phyloP scores from a whole-genome alignment of 23 tunicate species.

The Oikopleura vanhoeffeni region DNA sequence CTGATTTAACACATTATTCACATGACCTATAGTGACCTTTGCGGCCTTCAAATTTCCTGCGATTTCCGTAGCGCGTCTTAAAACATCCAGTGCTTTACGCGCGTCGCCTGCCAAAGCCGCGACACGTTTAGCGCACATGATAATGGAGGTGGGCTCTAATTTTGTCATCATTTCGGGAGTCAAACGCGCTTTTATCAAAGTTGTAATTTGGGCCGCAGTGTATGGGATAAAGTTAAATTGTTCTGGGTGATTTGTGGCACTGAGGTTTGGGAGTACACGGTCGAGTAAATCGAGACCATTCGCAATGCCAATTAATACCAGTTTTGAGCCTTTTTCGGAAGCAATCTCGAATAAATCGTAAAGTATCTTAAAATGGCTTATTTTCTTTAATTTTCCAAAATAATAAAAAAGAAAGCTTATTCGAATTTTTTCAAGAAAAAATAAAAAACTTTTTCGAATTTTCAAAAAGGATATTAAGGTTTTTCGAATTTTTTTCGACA shows the following conservation, averaged over 20 bases:
- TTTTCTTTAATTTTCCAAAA: too few species aligned
- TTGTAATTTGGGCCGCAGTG: constrained; percentile 15
- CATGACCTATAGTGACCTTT: not conserved
- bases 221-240: not conserved
- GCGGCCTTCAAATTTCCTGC: not conserved
- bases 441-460: too few species aligned
- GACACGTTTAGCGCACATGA: constrained; percentile 73
- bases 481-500: too few species aligned
- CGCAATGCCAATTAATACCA: constrained; percentile 71
- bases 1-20: not conserved
- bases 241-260: not conserved
- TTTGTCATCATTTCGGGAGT: constrained; percentile 1
- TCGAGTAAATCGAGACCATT: constrained; percentile 84
- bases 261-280: constrained; percentile 61
- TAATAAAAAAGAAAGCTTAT: too few species aligned
- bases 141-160: constrained; percentile 52
- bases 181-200: constrained; percentile 3
- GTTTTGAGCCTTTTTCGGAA: constrained; percentile 23
- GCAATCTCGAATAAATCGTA: constrained; percentile 71
- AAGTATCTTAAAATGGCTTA: too few species aligned
- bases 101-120: constrained; percentile 83
- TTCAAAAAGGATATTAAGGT: too few species aligned
- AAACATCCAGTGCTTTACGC: constrained; percentile 64
- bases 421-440: too few species aligned
- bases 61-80: constrained; percentile 56